A percentile compares a stretch with the other conserved stretches of the same genome.
These are phyloP conservation scores for Delia radicum DNA, from an alignment of 1,140 invertebrate species.

Conservation along the genomic window DNA sequence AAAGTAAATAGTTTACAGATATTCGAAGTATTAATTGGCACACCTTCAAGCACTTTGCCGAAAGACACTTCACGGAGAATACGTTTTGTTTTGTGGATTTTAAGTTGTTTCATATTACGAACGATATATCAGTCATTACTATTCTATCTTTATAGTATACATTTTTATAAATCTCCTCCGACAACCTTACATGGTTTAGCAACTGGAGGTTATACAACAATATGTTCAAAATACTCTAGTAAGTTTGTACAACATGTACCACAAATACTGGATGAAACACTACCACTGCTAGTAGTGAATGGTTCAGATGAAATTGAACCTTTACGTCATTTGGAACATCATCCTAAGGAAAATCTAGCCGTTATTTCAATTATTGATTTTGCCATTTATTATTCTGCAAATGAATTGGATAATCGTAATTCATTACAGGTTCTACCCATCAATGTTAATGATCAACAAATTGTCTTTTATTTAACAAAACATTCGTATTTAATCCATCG, in stretches of 20 bases:
- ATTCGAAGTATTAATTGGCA: not conserved
- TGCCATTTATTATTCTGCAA: not conserved
- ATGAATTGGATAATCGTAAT: not conserved
- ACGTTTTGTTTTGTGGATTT: not conserved
- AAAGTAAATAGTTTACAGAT: not conserved
- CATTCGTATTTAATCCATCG: conserved; percentile 14
- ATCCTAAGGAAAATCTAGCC: not conserved
- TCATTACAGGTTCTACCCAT: not conserved
- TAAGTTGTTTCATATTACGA: not conserved
- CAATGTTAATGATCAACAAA: conserved; percentile 1
- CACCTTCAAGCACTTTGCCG: not conserved
- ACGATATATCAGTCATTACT: conserved; percentile 14
- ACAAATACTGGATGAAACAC: not conserved
- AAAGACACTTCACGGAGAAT: not conserved
- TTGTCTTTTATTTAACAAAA: not conserved
- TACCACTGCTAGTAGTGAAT: not conserved
- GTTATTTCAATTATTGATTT: not conserved
- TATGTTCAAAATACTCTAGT: not conserved
- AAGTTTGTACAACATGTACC: not conserved
- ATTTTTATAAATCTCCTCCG: not conserved
- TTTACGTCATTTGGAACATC: not conserved
- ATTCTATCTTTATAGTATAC: not conserved
- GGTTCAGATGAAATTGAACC: not conserved
- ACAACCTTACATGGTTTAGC: not conserved
- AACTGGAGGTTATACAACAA: not conserved